Evolutionary conservation across 2,113 vertebrate genomes (phyloP).

Genomic region (Psittacula cyanocephala): DNA sequence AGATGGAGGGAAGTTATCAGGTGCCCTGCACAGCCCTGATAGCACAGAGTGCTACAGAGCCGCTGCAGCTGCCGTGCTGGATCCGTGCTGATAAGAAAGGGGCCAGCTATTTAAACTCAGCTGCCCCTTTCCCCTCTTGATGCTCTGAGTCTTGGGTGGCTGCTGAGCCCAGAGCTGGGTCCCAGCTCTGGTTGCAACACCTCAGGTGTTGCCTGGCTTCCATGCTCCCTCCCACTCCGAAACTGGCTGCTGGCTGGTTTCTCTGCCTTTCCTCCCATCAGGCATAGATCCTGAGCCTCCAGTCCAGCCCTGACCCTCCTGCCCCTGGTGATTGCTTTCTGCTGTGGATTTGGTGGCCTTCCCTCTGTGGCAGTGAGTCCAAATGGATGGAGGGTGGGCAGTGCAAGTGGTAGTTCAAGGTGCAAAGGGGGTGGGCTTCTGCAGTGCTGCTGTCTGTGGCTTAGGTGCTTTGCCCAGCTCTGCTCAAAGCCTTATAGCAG

Average conservation of each 20-base stretch:
- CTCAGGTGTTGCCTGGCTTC: background rate
- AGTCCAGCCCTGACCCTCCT: fast-evolving
- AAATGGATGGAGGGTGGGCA: background rate
- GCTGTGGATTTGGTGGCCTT: background rate
- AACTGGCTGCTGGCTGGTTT: background rate
- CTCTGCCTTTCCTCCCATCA: background rate
- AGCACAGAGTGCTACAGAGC: too few species aligned
- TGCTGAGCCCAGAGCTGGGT: fast-evolving
- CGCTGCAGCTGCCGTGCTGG: too few species aligned
- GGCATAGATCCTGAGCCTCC: background rate
- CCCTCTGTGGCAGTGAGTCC: fast-evolving
- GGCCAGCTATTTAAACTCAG: background rate
- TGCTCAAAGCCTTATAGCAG: fast-evolving
- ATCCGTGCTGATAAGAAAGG: too few species aligned
- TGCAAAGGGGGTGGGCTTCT: background rate
- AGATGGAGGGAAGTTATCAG: too few species aligned
- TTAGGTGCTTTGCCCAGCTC: background rate
- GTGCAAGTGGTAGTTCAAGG: fast-evolving
- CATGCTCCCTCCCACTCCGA: slow-evolving; percentile 6
- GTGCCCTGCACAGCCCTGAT: too few species aligned
- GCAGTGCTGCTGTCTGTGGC: fast-evolving
- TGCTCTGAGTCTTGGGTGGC: background rate
- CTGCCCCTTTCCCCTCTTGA: fast-evolving
- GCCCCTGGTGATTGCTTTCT: background rate
- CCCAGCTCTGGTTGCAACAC: background rate